A percentile compares a stretch with the other conserved stretches of the same genome.
Evolutionary conservation across 2,888 invertebrate genomes (phyloP).

Genomic region (Drosophila mettleri): DNA sequence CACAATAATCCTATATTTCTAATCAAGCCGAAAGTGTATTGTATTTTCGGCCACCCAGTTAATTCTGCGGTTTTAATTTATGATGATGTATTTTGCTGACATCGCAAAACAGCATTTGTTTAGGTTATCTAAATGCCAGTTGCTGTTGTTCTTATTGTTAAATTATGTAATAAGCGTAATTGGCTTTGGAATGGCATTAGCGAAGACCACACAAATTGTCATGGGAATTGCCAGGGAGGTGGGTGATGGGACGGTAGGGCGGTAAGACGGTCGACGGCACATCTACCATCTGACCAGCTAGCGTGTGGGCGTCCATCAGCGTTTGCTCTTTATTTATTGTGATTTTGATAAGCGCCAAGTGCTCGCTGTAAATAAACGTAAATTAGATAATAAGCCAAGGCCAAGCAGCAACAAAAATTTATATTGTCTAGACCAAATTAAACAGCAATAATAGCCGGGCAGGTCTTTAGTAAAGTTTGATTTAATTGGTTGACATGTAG

Average conservation of each 20-base stretch:
- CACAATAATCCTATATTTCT: too few relatives aligned
- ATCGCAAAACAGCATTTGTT: conserved; percentile 27
- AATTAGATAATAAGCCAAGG: conserved; percentile 59
- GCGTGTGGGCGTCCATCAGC: conserved; percentile 47
- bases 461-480: conserved; percentile 14
- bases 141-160: conserved; percentile 38
- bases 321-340: conserved; percentile 69
- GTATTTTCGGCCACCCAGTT: neutral
- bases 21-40: conserved; percentile 3
- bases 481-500: too few relatives aligned
- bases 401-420: conserved; percentile 38
- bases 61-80: neutral
- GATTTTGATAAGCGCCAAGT: conserved; percentile 73
- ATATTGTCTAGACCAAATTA: conserved; percentile 61
- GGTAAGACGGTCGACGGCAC: neutral
- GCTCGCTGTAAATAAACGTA: conserved; percentile 60
- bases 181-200: conserved; percentile 52
- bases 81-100: conserved; percentile 17
- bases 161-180: conserved; percentile 78
- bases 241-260: neutral
- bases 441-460: neutral
- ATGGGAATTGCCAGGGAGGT: neutral
- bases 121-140: conserved; percentile 43
- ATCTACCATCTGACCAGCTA: neutral
- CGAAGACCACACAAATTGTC: neutral